These are phyloP conservation scores for Cylas formicarius DNA, from an alignment of 1,140 invertebrate genomes.

Conservation along the genomic window DNA sequence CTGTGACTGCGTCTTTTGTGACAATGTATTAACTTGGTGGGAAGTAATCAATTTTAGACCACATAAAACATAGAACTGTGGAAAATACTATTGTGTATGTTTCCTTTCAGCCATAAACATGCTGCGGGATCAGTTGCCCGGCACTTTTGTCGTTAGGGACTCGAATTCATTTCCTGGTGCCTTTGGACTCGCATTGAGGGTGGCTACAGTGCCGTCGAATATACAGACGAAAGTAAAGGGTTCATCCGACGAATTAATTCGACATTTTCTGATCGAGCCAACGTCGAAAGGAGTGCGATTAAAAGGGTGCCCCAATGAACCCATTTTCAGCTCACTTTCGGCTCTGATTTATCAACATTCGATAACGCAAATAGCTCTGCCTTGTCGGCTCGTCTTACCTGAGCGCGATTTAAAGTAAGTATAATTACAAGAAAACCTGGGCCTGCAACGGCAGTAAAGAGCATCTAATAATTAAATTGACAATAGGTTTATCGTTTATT, in stretches of 20 bases:
- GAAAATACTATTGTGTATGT: slow-evolving; percentile 5
- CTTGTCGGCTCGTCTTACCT: slow-evolving; percentile 81
- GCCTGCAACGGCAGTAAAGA: too few species aligned
- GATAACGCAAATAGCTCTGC: slow-evolving; percentile 87
- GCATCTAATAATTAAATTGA: too few species aligned
- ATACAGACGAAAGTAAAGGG: slow-evolving; percentile 50
- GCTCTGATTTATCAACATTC: slow-evolving; percentile 98
- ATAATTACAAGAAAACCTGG: too few species aligned
- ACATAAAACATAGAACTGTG: slow-evolving; percentile 1
- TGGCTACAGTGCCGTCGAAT: slow-evolving; percentile 69
- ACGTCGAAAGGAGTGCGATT: slow-evolving; percentile 89
- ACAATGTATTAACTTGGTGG: too few species aligned
- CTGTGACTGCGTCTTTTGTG: too few species aligned
- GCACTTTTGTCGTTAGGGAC: slow-evolving; percentile 94
- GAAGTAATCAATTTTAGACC: not conserved
- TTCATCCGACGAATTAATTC: slow-evolving; percentile 74
- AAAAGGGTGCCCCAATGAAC: slow-evolving; percentile 94
- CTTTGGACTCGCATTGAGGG: slow-evolving; percentile 93
- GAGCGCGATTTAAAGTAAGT: slow-evolving; percentile 45
- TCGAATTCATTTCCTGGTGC: slow-evolving; percentile 91
- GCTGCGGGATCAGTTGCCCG: slow-evolving; percentile 78
- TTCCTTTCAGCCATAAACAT: slow-evolving; percentile 69
- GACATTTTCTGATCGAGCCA: slow-evolving; percentile 97
- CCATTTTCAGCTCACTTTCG: slow-evolving; percentile 92
- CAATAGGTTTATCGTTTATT: too few species aligned